phyloP scores from a whole-genome alignment of 2,888 invertebrate species.

The Ametastegia equiseti region DNA sequence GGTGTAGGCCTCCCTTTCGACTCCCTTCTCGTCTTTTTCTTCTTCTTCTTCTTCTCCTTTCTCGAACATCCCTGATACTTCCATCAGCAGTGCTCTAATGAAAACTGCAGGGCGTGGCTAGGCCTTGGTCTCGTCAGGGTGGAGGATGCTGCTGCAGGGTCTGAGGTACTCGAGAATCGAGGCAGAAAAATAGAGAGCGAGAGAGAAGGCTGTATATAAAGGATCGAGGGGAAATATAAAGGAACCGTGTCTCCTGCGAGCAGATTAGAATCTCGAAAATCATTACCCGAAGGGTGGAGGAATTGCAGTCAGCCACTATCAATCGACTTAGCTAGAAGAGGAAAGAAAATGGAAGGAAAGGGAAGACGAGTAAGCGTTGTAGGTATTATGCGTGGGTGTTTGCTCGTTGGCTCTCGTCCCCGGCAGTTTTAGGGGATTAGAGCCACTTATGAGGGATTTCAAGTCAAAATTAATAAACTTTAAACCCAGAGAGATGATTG shows the following conservation, averaged over 20 bases:
- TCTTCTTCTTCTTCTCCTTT: neutral
- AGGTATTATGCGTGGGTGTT: slow-evolving; percentile 34
- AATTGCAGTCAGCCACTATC: slow-evolving; percentile 57
- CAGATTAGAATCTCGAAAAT: slow-evolving; percentile 72
- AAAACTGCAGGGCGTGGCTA: slow-evolving; percentile 60
- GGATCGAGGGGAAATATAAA: slow-evolving; percentile 54
- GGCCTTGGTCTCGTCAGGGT: slow-evolving; percentile 25
- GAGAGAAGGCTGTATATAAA: slow-evolving; percentile 38
- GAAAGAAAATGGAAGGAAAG: neutral
- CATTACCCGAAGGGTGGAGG: slow-evolving; percentile 62
- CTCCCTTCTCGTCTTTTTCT: neutral
- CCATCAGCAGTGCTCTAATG: slow-evolving; percentile 58
- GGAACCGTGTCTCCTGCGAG: slow-evolving; percentile 63
- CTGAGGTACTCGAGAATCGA: slow-evolving; percentile 51
- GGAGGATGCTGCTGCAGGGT: neutral
- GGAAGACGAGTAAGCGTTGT: neutral
- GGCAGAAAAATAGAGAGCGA: slow-evolving; percentile 45
- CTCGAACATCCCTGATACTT: slow-evolving; percentile 43
- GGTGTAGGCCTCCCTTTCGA: slow-evolving; percentile 26
- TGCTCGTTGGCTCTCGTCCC: slow-evolving; percentile 14
- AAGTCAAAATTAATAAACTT: slow-evolving; percentile 60
- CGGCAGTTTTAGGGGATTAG: slow-evolving; percentile 46
- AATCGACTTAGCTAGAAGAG: slow-evolving; percentile 53
- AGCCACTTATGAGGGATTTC: slow-evolving; percentile 54
- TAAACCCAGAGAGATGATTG: slow-evolving; percentile 52